Base-by-base conservation (phyloP, 1,140 invertebrate genomes). In the Cataglyphis hispanica region DNA sequence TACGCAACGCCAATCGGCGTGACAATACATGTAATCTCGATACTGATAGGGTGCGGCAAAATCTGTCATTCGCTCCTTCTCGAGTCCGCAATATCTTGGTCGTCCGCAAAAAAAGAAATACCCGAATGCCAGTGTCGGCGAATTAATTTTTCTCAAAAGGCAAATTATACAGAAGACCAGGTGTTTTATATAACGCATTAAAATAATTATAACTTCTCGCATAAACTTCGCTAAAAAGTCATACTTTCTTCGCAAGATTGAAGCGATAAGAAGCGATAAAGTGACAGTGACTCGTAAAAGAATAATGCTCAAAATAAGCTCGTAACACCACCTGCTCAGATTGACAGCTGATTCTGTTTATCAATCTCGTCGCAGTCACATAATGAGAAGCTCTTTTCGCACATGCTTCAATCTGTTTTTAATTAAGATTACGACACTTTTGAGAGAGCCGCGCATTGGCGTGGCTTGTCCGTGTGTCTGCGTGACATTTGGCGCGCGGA, bases 1-100 rank as follows among this genome's bases (percentile, higher is more conserved):
- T 83, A 60, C 37, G 58, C 22, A 37, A 78, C 53, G 64, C 53
- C 74, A 53, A 75, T 69, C 64, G 53, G 37, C 40, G 53, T 34
- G 58, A 81, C 86, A 81, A 81, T 75, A 50, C 43, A 56, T 8
- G 27, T 64, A 77, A 84, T 64, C 72, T 67, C 53, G 67, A 74
- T 34, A 74, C 22, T 5, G 37, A 40, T 8, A 74, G 53, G 78
- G 67, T 22, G 78, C 78, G 78, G 78, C 66, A 34, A 83, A 69
- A 74, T 72, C 78, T 74, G 61, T 83, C 50, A 74, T 74, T 83
- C 56, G 67, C 53, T 16, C 46, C n/a, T 7, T 40, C 5, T 63
- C 53, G 19, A 22, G 78, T 72, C 25, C 25, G 78, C 78, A 11
- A 72, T 58, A 43, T 25, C 1, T n/a, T 22, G 10, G 10, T 19